Conservation (phyloP, 2,113 vertebrate species). For the Trogon surrucura region DNA sequence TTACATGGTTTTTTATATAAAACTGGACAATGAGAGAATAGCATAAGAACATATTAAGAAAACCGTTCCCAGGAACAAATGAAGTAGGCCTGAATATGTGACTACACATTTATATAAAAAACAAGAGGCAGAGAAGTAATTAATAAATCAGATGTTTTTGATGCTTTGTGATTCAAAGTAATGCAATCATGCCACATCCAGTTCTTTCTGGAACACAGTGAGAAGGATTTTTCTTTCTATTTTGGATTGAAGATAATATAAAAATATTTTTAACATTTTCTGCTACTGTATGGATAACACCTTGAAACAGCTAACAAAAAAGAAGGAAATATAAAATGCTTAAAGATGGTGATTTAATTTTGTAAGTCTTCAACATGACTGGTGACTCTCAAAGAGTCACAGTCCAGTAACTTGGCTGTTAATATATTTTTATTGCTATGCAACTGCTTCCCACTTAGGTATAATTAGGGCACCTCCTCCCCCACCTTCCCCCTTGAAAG, state of each 20-base stretch:
- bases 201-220: background rate
- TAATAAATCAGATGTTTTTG: background rate
- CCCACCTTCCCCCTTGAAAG: background rate
- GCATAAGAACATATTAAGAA: background rate
- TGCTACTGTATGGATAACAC: background rate
- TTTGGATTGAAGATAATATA: background rate
- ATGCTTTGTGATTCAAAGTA: background rate
- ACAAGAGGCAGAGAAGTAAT: background rate
- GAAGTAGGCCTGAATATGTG: background rate
- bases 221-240: background rate
- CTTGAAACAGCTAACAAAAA: background rate
- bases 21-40: background rate
- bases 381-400: background rate
- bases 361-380: background rate
- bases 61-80: background rate
- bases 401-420: background rate
- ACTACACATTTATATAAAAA: background rate
- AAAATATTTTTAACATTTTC: background rate
- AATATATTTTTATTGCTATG: background rate
- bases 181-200: background rate
- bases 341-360: background rate
- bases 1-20: background rate
- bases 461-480: background rate
- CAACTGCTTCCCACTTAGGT: background rate
- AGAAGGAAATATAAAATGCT: background rate